phyloP scores from a whole-genome alignment of 2,113 vertebrate genomes.

The Python bivittatus region DNA sequence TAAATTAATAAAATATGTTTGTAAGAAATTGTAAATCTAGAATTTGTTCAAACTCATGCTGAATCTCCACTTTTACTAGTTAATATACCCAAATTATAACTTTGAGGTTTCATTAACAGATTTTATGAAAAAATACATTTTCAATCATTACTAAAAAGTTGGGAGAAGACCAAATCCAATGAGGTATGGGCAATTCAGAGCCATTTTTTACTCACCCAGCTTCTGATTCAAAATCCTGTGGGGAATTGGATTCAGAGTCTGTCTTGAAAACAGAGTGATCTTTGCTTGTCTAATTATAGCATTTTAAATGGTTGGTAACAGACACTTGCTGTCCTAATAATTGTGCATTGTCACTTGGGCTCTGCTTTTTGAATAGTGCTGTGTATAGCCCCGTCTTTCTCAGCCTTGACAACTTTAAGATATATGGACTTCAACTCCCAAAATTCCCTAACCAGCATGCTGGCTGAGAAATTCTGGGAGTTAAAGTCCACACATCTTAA shows the following conservation, averaged over 20 bases:
- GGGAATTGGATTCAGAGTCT: not conserved
- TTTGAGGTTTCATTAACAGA: not conserved
- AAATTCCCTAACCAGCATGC: too few relatives aligned
- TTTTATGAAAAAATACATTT: not conserved
- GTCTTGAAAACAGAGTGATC: not conserved
- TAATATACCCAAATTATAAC: not conserved
- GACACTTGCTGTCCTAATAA: not conserved
- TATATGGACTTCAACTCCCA: too few relatives aligned
- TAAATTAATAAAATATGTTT: slow-evolving; percentile 12
- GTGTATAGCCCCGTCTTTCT: too few relatives aligned
- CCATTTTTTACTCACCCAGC: not conserved
- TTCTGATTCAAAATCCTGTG: not conserved
- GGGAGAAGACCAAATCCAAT: not conserved
- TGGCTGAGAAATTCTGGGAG: too few relatives aligned
- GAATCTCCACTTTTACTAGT: too few relatives aligned
- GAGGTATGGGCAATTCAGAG: not conserved
- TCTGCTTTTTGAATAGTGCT: not conserved
- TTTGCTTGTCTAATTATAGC: not conserved
- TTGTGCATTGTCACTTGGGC: not conserved
- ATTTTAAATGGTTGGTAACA: not conserved
- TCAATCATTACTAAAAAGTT: not conserved
- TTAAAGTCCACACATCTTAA: too few relatives aligned
- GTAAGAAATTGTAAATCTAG: slow-evolving; percentile 30
- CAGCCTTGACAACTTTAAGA: too few relatives aligned
- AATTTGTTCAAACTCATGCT: not conserved